phyloP scores from a whole-genome alignment of 2,888 invertebrate species.

The Aplocera efformata region DNA sequence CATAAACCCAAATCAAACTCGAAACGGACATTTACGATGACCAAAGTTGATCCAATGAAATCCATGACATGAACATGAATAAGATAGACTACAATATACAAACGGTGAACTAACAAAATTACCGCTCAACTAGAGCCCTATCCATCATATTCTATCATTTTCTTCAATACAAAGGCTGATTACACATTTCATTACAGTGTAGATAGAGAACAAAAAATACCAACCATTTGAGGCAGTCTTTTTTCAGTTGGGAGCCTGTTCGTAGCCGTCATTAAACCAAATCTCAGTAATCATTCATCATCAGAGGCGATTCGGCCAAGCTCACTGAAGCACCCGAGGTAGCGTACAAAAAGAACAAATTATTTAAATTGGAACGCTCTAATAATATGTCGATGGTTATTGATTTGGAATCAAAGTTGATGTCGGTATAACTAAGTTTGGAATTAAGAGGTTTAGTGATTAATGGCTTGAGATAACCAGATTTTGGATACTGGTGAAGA shows the following conservation, averaged over 20 bases:
- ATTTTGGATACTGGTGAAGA: background rate
- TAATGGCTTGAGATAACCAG: constrained; percentile 15
- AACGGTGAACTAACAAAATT: background rate
- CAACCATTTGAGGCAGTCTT: constrained; percentile 33
- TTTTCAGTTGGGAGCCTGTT: constrained; percentile 60
- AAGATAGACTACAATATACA: background rate
- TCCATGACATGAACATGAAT: background rate
- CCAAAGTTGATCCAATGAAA: constrained; percentile 1
- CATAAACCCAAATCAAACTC: constrained; percentile 10
- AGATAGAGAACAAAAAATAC: constrained; percentile 28
- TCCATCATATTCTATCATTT: constrained; percentile 42
- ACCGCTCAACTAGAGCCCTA: constrained; percentile 21
- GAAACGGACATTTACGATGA: constrained; percentile 3
- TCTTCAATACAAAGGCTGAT: constrained; percentile 42
- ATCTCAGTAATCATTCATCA: constrained; percentile 77
- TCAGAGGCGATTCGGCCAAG: constrained; percentile 67
- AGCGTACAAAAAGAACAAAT: constrained; percentile 47
- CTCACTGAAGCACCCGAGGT: constrained; percentile 61
- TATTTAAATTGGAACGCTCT: constrained; percentile 42
- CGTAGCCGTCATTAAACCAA: constrained; percentile 67
- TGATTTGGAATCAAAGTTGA: constrained; percentile 31
- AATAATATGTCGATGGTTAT: constrained; percentile 38
- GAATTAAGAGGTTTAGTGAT: constrained; percentile 27
- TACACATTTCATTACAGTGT: constrained; percentile 57
- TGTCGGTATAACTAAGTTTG: constrained; percentile 23